Evolutionary conservation across 2,888 invertebrate genomes (phyloP), one percentile per base, ranked within the genome.

Genomic region (Allophyes oxyacanthae): DNA sequence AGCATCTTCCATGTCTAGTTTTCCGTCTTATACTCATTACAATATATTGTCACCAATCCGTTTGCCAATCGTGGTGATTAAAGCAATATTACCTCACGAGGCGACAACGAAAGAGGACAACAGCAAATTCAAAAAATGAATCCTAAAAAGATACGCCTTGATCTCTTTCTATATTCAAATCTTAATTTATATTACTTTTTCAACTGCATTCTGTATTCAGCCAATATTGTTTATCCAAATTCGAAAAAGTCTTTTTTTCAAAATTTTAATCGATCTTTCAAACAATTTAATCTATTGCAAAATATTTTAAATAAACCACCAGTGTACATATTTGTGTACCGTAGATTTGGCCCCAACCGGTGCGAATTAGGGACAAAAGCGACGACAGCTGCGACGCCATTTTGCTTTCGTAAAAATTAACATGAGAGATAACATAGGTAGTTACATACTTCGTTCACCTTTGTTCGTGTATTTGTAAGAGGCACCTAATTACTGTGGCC

Each of bases 341-440:
- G 43, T 40, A 26, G 28, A n/a, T 48, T 36, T 48, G 53, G 69
- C 68, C 55, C 44, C 61, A 36, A 61, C 64, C 69, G 56, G 4
- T 40, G 8, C 56, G 40, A 72, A 69, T 72, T 13, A 38, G 9
- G 38, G 63, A 73, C 74, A 73, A 70, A 72, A 53, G 48, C 42
- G 6, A 13, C 6, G 9, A 11, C 13, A 11, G 6, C 28, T 6
- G 32, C 13, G 15, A 42, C 37, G 44, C 43, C 40, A 53, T 69
- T 41, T 69, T 56, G 52, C 40, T 59, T 46, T 45, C 32, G 34
- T 13, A 54, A 45, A 59, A 69, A 44, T 57, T 13, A 50, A 60
- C 42, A 51, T 9, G 11, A 13, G 25, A 28, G 11, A 54, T 32
- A 26, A 40, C 15, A 44, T 13, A 36, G 51, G 51, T 60, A 53